Base-by-base conservation (phyloP, 2,888 invertebrate genomes). In the Cenopis cana region DNA sequence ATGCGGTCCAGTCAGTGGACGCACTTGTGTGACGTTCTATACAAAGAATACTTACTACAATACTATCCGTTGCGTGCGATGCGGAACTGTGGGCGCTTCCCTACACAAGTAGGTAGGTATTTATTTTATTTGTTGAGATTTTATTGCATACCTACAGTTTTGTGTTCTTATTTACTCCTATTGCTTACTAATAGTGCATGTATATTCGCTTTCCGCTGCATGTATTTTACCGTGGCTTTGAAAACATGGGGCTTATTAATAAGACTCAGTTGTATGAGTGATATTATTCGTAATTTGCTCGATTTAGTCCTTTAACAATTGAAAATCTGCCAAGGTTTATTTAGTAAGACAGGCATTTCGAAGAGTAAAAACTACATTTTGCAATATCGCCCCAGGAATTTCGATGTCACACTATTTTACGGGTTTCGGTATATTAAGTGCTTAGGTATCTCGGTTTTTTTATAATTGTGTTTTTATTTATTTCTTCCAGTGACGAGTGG, bases 401-500 rank as follows among this genome's bases (percentile, higher is more conserved):
- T 46, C n/a, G 29, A 14, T 14, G 12, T n/a, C 55, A 57, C 38
- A 18, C 33, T 5, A 18, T 57, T 17, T 36, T n/a, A 57, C 17
- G 57, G 33, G 9, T 24, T 55, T 29, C 29, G 24, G 18, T 38
- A 36, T 18, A 8, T 62, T 14, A n/a, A 24, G 24, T 24, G 24
- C 24, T 24, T 50, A 54, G 6, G 12, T 56, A 14, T 36, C 18
- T 65, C 56, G 62, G 29, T 74, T 69, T 66, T 57, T 50, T 60
- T 62, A 71, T 62, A 60, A 65, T 64, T 11, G 62, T 69, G 62
- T 70, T 73, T 73, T 55, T 24, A n/a, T 24, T 24, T 75, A 79
- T 82, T 75, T 80, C 78, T 87, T 85, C 11, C 90, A 91, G 92
- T 78, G 81, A 73, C 84, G 80, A 90, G 87, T 83, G 92, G 91